Evolutionary conservation across 2,888 invertebrate species (phyloP).

Genomic region (Podabrus alpinus): DNA sequence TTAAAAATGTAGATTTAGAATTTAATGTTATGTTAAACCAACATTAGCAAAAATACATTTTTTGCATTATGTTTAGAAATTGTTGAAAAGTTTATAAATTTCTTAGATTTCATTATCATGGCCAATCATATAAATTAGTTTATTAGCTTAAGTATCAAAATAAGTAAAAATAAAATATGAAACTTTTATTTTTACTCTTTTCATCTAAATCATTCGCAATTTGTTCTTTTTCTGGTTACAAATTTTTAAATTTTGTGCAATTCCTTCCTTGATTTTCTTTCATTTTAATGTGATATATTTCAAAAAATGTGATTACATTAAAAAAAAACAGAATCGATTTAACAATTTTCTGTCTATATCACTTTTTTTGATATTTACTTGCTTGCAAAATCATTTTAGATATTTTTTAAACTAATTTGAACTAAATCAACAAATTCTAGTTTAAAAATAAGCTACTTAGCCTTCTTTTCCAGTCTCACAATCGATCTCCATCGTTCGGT

Average conservation of each 20-base stretch:
- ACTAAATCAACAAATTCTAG: neutral
- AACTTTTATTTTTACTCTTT: neutral
- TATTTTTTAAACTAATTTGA: neutral
- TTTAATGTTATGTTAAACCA: too few species aligned
- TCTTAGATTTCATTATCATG: neutral
- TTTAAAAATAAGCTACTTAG: neutral
- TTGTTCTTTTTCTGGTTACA: neutral
- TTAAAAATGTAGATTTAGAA: neutral
- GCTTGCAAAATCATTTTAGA: neutral
- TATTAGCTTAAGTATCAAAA: neutral
- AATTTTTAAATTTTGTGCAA: neutral
- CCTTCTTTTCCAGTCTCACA: constrained; percentile 7
- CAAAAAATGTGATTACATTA: neutral
- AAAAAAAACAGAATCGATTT: neutral
- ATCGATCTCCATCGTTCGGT: constrained; percentile 53
- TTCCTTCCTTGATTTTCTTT: neutral
- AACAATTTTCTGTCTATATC: neutral
- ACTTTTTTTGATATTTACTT: neutral
- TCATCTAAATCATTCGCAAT: neutral
- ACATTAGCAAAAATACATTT: neutral
- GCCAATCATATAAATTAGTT: neutral
- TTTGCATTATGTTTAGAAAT: neutral
- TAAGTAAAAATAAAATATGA: neutral
- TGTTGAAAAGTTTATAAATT: neutral
- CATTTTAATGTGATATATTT: neutral